phyloP scores from a whole-genome alignment of 2,888 invertebrate genomes.

The Polyploca ridens region DNA sequence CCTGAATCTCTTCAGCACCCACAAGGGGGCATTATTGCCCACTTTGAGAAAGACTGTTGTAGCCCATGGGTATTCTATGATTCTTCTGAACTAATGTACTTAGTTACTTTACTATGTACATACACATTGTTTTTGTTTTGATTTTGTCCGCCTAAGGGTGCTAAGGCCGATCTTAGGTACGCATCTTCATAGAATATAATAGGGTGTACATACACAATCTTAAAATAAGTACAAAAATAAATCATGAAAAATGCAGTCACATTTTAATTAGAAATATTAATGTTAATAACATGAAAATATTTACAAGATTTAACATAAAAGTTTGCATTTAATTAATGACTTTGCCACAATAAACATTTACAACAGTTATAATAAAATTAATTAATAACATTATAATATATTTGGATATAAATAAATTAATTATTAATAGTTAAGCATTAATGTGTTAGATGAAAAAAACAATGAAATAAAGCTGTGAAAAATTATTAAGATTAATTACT shows the following conservation, averaged over 20 bases:
- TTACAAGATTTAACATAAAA: background rate
- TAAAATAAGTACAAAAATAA: slow-evolving; percentile 1
- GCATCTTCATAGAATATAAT: too few relatives aligned
- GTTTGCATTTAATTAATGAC: background rate
- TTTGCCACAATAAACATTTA: background rate
- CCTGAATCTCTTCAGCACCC: too few relatives aligned
- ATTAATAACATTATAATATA: background rate
- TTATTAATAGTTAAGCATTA: background rate
- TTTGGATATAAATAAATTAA: background rate
- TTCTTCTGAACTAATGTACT: too few relatives aligned
- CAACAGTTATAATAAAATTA: background rate
- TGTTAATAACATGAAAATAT: background rate
- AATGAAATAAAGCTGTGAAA: background rate
- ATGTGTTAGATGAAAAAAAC: background rate
- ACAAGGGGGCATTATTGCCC: too few relatives aligned
- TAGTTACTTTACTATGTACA: too few relatives aligned
- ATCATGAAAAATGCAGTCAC: background rate
- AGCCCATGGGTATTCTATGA: too few relatives aligned
- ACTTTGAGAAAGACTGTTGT: too few relatives aligned
- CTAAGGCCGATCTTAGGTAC: too few relatives aligned
- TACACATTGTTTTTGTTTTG: too few relatives aligned
- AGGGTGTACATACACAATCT: too few relatives aligned
- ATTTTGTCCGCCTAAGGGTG: too few relatives aligned
- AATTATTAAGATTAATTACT: background rate
- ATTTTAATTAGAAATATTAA: background rate